Conservation (phyloP, 64 coral and sea anemone species). For the Actinia equina region DNA sequence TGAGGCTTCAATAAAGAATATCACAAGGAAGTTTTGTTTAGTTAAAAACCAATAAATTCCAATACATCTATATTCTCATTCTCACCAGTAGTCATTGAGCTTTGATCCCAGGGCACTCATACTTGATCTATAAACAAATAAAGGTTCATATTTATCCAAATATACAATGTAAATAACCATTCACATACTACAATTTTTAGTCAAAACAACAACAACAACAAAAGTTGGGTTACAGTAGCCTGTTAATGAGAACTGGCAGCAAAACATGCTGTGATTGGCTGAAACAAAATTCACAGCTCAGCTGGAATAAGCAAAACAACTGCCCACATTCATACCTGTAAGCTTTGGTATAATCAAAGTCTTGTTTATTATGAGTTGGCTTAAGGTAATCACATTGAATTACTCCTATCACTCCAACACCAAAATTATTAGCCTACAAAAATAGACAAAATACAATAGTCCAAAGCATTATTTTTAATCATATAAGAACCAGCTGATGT, state of each 20-base stretch:
- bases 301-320: too few species aligned
- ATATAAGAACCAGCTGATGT: too few species aligned
- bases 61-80: background rate
- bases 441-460: background rate
- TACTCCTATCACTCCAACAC: conserved; percentile 89
- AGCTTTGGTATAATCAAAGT: conserved; percentile 96
- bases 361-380: conserved; percentile 98
- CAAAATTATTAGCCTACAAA: conserved; percentile 87
- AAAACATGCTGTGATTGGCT: too few species aligned
- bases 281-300: too few species aligned
- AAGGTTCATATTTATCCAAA: background rate
- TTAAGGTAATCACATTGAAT: conserved; percentile 94
- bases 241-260: too few species aligned
- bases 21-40: too few species aligned
- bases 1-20: too few species aligned
- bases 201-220: too few species aligned
- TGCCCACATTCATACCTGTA: conserved; percentile 56
- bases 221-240: too few species aligned
- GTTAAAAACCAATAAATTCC: background rate
- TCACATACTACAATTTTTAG: background rate
- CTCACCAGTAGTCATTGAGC: conserved; percentile 95
- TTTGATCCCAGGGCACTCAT: conserved; percentile 82
- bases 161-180: background rate
- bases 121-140: conserved; percentile 44
- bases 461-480: too few species aligned